Evolutionary conservation across 2,113 vertebrate genomes (phyloP).

Genomic region (Scolopax mira): DNA sequence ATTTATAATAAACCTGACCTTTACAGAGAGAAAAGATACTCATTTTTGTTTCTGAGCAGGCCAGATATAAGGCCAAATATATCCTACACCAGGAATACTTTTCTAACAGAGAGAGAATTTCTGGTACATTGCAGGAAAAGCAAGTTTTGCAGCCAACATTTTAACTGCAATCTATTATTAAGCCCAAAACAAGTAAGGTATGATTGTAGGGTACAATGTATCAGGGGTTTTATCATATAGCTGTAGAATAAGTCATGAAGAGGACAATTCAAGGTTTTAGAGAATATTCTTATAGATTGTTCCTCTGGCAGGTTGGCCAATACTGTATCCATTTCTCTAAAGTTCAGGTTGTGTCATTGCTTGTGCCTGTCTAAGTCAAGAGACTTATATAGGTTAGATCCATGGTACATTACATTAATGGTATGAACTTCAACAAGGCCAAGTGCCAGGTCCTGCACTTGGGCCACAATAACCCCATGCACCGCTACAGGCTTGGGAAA

Average conservation of each 20-base stretch:
- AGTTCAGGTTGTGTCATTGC: background rate
- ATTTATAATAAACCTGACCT: conserved; percentile 2
- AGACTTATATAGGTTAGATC: too few relatives aligned
- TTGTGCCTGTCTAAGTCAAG: background rate
- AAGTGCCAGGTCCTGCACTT: too few relatives aligned
- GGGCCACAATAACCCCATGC: too few relatives aligned
- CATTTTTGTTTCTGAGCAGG: background rate
- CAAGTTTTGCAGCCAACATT: background rate
- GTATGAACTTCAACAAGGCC: too few relatives aligned
- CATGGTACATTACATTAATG: too few relatives aligned
- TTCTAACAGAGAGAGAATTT: background rate
- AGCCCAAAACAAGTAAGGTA: background rate
- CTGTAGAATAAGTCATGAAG: background rate
- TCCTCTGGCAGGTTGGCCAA: background rate
- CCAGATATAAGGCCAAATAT: background rate
- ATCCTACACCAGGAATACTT: background rate
- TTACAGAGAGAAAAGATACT: background rate
- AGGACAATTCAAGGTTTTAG: background rate
- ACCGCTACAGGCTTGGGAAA: too few relatives aligned
- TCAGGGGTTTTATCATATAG: background rate
- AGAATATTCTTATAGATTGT: background rate
- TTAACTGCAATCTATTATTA: background rate
- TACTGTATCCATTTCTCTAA: background rate
- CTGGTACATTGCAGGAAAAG: background rate
- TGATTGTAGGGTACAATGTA: background rate